Percentiles rank a stretch among this genome's conserved stretches.
Evolutionary conservation across 2,888 invertebrate genomes (phyloP).

Genomic region (Cinara cedri): DNA sequence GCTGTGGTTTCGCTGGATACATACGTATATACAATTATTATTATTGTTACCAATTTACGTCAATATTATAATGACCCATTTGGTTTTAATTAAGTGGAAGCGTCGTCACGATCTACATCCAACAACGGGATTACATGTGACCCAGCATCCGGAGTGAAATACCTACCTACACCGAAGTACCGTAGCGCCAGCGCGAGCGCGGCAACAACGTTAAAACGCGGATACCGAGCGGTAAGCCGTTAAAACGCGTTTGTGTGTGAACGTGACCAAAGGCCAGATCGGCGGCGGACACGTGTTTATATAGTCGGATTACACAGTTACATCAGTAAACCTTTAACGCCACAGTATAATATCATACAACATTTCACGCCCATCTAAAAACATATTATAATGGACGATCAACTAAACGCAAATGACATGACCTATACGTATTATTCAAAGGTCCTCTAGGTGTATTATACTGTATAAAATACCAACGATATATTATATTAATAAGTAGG

Average conservation of each 20-base stretch:
- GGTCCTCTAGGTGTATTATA: too few species aligned
- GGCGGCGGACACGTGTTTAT: slow-evolving; percentile 47
- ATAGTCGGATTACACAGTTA: slow-evolving; percentile 51
- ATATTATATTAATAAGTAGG: too few species aligned
- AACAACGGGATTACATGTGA: neutral
- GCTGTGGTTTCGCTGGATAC: too few species aligned
- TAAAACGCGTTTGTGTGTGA: slow-evolving; percentile 49
- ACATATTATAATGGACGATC: slow-evolving; percentile 35
- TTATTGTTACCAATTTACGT: too few species aligned
- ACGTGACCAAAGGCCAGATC: slow-evolving; percentile 56
- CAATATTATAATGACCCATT: too few species aligned
- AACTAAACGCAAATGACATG: slow-evolving; percentile 14
- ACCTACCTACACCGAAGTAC: too few species aligned
- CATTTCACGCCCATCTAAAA: slow-evolving; percentile 9
- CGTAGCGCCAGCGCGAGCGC: neutral
- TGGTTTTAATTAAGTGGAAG: neutral
- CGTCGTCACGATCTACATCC: neutral
- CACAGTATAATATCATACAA: too few species aligned
- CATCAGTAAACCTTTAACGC: slow-evolving; percentile 51
- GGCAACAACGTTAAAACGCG: slow-evolving; percentile 1
- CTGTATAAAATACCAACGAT: too few species aligned
- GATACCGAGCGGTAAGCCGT: slow-evolving; percentile 30
- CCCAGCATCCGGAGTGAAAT: neutral
- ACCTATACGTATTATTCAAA: neutral
- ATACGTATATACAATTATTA: too few species aligned